Evolutionary conservation across 2,797 vertebrate species (phyloP).

Genomic region (Trichosurus vulpecula): DNA sequence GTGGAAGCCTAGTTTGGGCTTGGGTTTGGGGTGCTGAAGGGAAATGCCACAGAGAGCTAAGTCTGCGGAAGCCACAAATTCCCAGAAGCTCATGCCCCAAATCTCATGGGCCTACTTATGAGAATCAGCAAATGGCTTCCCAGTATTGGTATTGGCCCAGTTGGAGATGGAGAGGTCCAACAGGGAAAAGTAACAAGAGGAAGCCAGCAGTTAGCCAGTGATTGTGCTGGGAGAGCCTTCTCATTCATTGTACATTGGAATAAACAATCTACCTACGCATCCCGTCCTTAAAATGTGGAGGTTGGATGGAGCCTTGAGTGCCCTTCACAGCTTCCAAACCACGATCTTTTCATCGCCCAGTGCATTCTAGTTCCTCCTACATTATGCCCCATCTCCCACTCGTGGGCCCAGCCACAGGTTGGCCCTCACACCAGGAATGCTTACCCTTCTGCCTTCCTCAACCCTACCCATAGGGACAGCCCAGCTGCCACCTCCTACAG

Average conservation of each 20-base stretch:
- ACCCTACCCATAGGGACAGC: neutral
- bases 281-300: neutral
- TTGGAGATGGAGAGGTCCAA: neutral
- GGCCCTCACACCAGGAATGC: neutral
- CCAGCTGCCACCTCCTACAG: too few species aligned
- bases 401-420: too few species aligned
- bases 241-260: neutral
- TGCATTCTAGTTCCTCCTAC: neutral
- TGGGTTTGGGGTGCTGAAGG: neutral
- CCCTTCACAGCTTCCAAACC: neutral
- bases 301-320: neutral
- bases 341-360: neutral
- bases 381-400: neutral
- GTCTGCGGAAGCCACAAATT: neutral
- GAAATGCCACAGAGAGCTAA: neutral
- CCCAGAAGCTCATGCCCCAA: neutral
- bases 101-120: neutral
- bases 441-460: neutral
- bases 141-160: neutral
- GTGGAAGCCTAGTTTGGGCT: neutral
- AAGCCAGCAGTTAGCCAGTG: neutral
- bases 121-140: neutral
- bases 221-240: neutral
- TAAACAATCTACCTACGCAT: neutral
- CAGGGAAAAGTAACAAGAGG: neutral